Base-by-base conservation (phyloP, 2,888 invertebrate species). In the Torymus aiolomorphi region DNA sequence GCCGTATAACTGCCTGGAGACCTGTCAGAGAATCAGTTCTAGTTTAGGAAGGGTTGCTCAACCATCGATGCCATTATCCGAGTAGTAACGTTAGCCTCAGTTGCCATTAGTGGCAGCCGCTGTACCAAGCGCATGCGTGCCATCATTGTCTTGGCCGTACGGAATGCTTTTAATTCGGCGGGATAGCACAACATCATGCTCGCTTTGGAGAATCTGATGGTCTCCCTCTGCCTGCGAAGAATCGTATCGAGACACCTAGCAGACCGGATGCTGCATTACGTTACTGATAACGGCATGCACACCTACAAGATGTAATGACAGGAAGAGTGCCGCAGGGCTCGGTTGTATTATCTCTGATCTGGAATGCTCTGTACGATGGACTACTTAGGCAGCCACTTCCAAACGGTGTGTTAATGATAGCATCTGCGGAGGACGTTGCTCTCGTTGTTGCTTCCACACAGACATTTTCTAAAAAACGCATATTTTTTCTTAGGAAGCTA, bases 291-390 rank as follows among this genome's bases (percentile, higher is more conserved):
- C 4, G 52, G 54, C 24, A 51, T 2, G 18, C 75, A 16, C n/a
- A n/a, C n/a, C n/a, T n/a, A n/a, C n/a, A n/a, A n/a, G n/a, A n/a
- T n/a, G n/a, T n/a, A n/a, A n/a, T n/a, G n/a, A n/a, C n/a, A n/a
- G 80, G 80, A 11, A 80, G 84, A 20, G 83, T 84, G n/a, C 80
- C 81, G 2, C 82, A 84, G 31, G 82, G 80, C 49, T 81, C 82
- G 42, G 83, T 67, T 5, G 4, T 67, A n/a, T n/a, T n/a, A n/a
- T n/a, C n/a, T n/a, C n/a, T n/a, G n/a, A n/a, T n/a, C n/a, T n/a
- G n/a, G n/a, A n/a, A n/a, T n/a, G n/a, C n/a, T n/a, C n/a, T n/a
- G n/a, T n/a, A n/a, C n/a, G n/a, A n/a, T n/a, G n/a, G n/a, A n/a
- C n/a, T n/a, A n/a, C n/a, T n/a, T n/a, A n/a, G n/a, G n/a, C n/a